These are phyloP conservation scores for Cantharis flavilabris DNA, from an alignment of 2,888 invertebrate genomes.

Conservation along the genomic window DNA sequence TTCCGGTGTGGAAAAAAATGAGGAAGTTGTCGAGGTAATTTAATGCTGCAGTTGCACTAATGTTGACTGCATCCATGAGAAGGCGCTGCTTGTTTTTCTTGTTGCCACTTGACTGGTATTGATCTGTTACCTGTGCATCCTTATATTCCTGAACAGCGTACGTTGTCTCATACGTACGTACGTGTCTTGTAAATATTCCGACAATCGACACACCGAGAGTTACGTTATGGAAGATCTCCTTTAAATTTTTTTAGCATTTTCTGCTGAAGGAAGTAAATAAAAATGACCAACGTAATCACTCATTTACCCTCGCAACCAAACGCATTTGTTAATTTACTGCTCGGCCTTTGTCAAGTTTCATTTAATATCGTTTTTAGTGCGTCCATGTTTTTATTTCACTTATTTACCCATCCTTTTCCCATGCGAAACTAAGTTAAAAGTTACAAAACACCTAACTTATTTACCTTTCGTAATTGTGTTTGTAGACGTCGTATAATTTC, in stretches of 20 bases:
- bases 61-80: constrained; percentile 20
- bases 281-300: constrained; percentile 18
- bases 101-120: constrained; percentile 16
- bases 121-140: constrained; percentile 20
- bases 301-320: constrained; percentile 26
- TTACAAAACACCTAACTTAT: constrained; percentile 12
- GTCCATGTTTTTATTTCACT: constrained; percentile 17
- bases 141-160: constrained; percentile 3
- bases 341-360: constrained; percentile 23
- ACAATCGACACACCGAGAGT: neutral
- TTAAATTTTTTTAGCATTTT: neutral
- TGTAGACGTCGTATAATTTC: constrained; percentile 13
- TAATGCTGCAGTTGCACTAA: constrained; percentile 23
- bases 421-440: constrained; percentile 11
- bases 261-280: neutral
- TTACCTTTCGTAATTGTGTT: constrained; percentile 24
- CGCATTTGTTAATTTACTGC: constrained; percentile 28
- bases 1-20: neutral
- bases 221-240: neutral
- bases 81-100: constrained; percentile 16
- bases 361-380: constrained; percentile 15
- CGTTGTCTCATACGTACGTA: neutral
- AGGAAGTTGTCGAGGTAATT: constrained; percentile 6
- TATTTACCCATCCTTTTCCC: constrained; percentile 22
- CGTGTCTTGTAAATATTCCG: neutral